A percentile compares a stretch with the other conserved stretches of the same genome.
Evolutionary conservation across 2,113 vertebrate species (phyloP).

Genomic region (Aphelocoma coerulescens): DNA sequence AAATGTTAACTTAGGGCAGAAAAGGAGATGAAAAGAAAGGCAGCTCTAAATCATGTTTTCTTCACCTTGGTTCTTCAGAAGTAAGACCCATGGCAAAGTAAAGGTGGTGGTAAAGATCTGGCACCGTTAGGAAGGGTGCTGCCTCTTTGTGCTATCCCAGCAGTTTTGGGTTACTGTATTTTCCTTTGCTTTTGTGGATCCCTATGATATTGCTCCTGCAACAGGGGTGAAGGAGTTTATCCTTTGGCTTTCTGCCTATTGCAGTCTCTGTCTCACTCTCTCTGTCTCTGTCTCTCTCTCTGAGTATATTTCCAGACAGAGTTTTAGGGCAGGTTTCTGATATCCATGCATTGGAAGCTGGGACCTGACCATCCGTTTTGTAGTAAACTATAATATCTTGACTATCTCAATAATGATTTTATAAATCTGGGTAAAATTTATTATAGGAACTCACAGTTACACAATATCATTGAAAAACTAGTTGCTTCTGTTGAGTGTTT

Average conservation of each 20-base stretch:
- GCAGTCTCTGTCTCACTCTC: background rate
- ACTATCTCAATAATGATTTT: background rate
- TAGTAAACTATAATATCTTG: background rate
- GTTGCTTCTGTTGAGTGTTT: background rate
- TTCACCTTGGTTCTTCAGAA: background rate
- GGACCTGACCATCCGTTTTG: background rate
- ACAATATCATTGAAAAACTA: background rate
- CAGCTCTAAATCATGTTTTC: background rate
- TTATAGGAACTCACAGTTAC: background rate
- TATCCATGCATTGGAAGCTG: background rate
- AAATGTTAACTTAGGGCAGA: background rate
- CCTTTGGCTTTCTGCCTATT: background rate
- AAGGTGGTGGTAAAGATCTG: background rate
- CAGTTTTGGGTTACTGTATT: background rate
- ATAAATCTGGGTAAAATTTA: background rate
- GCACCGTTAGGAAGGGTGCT: background rate
- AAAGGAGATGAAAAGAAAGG: background rate
- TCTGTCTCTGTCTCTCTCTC: background rate
- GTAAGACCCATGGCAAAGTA: background rate
- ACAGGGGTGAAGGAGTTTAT: rapidly evolving
- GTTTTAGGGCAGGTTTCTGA: background rate
- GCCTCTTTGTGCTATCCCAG: background rate
- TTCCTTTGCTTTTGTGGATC: background rate
- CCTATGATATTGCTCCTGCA: background rate
- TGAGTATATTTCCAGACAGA: background rate